A percentile compares a stretch with the other conserved stretches of the same genome.
These are phyloP conservation scores for Unio delphinus DNA, from an alignment of 2,888 invertebrate genomes.

Conservation along the genomic window DNA sequence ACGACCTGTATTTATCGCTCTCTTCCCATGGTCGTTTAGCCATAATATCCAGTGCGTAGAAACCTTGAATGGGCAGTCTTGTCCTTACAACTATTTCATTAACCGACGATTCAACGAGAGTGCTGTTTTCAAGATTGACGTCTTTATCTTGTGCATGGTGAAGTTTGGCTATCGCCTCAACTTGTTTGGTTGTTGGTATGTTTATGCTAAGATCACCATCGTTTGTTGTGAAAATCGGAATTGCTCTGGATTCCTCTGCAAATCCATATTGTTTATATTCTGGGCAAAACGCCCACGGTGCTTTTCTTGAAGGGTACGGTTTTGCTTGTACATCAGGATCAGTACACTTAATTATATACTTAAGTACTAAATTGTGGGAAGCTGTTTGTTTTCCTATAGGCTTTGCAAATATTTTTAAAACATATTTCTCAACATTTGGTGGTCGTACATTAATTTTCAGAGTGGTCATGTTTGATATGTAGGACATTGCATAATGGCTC, in stretches of 20 bases:
- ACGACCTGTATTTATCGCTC: slow-evolving; percentile 7
- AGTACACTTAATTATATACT: slow-evolving; percentile 11
- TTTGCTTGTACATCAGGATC: neutral
- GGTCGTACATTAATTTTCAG: too few species aligned
- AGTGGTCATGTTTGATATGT: too few species aligned
- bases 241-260: slow-evolving; percentile 4
- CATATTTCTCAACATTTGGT: too few species aligned
- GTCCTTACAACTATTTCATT: slow-evolving; percentile 5
- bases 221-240: neutral
- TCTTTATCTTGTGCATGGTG: slow-evolving; percentile 8
- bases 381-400: too few species aligned
- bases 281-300: slow-evolving; percentile 9
- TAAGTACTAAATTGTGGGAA: too few species aligned
- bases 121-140: slow-evolving; percentile 6
- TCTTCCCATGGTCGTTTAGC: slow-evolving; percentile 9
- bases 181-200: slow-evolving; percentile 8
- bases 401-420: too few species aligned
- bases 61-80: slow-evolving; percentile 10
- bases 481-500: too few species aligned
- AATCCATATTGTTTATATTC: slow-evolving; percentile 15
- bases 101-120: slow-evolving; percentile 10
- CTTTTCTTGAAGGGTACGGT: slow-evolving; percentile 7
- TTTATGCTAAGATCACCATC: slow-evolving; percentile 10
- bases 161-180: slow-evolving; percentile 11
- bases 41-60: slow-evolving; percentile 10